Evolutionary conservation across 2,113 vertebrate genomes (phyloP).

Genomic region (Phaetusa simplex): DNA sequence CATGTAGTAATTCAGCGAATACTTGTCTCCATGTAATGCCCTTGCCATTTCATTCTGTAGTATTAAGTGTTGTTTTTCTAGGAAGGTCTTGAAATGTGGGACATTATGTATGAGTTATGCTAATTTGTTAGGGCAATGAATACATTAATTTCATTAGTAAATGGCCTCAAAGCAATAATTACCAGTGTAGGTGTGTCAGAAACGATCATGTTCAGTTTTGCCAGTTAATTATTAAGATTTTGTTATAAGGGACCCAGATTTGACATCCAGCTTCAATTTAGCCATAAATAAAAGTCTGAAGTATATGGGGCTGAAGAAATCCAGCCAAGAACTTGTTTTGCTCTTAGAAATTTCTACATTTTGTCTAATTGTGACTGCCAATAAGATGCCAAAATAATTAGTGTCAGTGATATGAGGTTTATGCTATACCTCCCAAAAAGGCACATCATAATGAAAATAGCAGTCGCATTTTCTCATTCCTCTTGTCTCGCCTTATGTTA

Average conservation of each 20-base stretch:
- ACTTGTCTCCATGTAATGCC: conserved; percentile 71
- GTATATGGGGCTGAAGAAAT: conserved; percentile 48
- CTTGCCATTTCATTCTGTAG: conserved; percentile 77
- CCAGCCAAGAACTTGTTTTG: conserved; percentile 72
- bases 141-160: conserved; percentile 99
- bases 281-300: conserved; percentile 80
- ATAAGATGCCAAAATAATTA: conserved; percentile 78
- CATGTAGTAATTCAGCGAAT: conserved; percentile 75
- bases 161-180: conserved; percentile 99
- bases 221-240: conserved; percentile 99
- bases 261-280: conserved; percentile 88
- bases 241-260: conserved; percentile 89
- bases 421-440: conserved; percentile 55
- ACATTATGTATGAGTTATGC: conserved; percentile 98
- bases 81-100: conserved; percentile 89
- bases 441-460: conserved; percentile 69
- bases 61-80: conserved; percentile 82
- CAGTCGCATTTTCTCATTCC: conserved; percentile 52
- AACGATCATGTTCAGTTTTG: conserved; percentile 98
- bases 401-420: conserved; percentile 65
- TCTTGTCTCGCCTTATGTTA: conserved; percentile 49
- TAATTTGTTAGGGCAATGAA: conserved; percentile 99
- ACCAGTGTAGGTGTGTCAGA: conserved; percentile 99
- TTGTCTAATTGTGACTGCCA: conserved; percentile 68
- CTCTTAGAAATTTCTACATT: conserved; percentile 47